A percentile compares a stretch with the other conserved stretches of the same genome.
phyloP scores from a whole-genome alignment of 1,140 invertebrate genomes.

The Nasonia giraulti region DNA sequence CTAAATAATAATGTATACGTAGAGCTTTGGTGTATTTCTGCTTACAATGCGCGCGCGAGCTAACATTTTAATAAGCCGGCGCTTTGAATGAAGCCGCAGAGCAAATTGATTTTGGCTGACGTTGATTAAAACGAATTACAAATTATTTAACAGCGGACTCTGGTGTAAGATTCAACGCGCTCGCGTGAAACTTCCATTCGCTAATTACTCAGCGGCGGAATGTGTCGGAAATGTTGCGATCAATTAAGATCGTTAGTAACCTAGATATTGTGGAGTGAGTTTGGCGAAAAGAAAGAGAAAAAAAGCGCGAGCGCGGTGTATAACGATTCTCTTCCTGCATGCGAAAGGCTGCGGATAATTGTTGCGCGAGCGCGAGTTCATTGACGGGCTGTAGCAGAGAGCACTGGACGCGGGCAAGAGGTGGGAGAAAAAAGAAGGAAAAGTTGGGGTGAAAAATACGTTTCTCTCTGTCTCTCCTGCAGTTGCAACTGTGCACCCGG shows the following conservation, averaged over 20 bases:
- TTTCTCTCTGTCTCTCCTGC: neutral
- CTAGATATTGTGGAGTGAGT: conserved; percentile 18
- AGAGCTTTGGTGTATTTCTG: neutral
- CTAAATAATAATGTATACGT: neutral
- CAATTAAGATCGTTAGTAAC: conserved; percentile 23
- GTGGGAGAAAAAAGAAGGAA: neutral
- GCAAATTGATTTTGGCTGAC: neutral
- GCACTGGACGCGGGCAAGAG: neutral
- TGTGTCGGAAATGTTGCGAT: conserved; percentile 19
- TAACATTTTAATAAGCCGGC: too few species aligned
- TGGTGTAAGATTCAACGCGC: neutral
- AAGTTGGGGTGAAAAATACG: neutral
- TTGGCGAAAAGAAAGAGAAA: neutral
- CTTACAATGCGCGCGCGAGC: neutral
- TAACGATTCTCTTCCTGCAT: neutral
- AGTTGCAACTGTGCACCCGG: conserved; percentile 91
- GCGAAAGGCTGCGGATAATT: neutral
- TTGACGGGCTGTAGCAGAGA: neutral
- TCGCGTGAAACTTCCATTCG: neutral
- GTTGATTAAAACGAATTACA: neutral
- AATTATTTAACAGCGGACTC: neutral
- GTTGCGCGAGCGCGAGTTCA: neutral
- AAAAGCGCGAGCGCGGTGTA: neutral
- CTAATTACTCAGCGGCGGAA: neutral
- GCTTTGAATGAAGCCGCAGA: neutral